Conservation (phyloP, 2,113 vertebrate species). For the Podarcis muralis region DNA sequence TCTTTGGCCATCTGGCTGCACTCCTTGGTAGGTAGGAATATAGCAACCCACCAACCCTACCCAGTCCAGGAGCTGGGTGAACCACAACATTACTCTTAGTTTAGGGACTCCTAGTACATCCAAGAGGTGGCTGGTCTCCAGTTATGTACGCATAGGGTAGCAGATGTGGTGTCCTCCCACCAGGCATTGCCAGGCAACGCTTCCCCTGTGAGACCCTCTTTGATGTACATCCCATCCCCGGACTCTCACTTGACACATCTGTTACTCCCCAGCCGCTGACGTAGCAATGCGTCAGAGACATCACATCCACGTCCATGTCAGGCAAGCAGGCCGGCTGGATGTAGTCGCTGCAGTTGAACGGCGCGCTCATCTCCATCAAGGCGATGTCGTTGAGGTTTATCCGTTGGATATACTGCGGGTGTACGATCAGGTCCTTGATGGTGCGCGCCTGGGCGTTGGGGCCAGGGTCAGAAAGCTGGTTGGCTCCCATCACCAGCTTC, state of each 20-base stretch:
- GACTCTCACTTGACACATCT: slow-evolving; percentile 3
- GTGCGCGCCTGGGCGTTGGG: slow-evolving; percentile 51
- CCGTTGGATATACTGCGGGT: slow-evolving; percentile 48
- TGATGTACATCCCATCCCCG: neutral
- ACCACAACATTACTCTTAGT: neutral
- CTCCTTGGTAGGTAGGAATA: neutral
- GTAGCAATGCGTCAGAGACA: slow-evolving; percentile 43
- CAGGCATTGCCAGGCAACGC: no score
- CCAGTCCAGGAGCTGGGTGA: no score
- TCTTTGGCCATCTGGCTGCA: neutral
- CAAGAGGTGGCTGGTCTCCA: no score
- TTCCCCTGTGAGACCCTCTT: neutral
- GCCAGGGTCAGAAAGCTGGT: slow-evolving; percentile 41
- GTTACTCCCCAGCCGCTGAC: slow-evolving; percentile 42
- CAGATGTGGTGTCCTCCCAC: no score
- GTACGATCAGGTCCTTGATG: slow-evolving; percentile 56
- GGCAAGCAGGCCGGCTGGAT: slow-evolving; percentile 65
- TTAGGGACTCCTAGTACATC: no score
- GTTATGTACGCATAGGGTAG: no score
- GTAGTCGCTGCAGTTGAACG: slow-evolving; percentile 48
- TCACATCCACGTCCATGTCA: slow-evolving; percentile 7
- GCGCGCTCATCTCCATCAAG: slow-evolving; percentile 61
- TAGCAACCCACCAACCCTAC: no score
- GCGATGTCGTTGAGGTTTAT: slow-evolving; percentile 62
- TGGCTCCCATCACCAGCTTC: slow-evolving; percentile 64